Conservation (phyloP, 2,113 vertebrate species). For the Chaetodon trifascialis region DNA sequence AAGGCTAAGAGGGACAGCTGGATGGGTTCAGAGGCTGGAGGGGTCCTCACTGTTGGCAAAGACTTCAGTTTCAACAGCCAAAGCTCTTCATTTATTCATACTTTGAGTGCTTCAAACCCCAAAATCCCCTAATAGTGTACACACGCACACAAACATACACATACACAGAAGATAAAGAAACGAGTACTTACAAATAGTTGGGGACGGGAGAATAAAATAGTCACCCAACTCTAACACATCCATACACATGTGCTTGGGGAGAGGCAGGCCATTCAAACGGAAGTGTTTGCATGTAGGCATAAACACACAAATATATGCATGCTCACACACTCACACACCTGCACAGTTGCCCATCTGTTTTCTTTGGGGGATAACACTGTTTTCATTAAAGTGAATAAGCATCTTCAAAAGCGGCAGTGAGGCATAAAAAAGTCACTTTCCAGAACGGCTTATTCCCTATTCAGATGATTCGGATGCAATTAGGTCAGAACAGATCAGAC, state of each 20-base stretch:
- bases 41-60: conserved; percentile 70
- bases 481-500: conserved; percentile 69
- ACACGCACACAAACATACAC: conserved; percentile 37
- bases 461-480: conserved; percentile 72
- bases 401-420: conserved; percentile 73
- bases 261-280: conserved; percentile 42
- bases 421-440: conserved; percentile 70
- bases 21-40: conserved; percentile 72
- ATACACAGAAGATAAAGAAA: conserved; percentile 38
- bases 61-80: conserved; percentile 64
- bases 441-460: conserved; percentile 67
- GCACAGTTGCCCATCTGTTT: conserved; percentile 78
- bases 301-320: conserved; percentile 25
- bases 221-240: conserved; percentile 41
- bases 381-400: conserved; percentile 76
- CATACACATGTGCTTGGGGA: conserved; percentile 32
- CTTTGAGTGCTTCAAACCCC: conserved; percentile 70
- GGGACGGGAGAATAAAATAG: conserved; percentile 30
- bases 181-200: conserved; percentile 48
- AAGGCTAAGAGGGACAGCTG: conserved; percentile 73
- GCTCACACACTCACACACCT: conserved; percentile 48
- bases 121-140: conserved; percentile 58
- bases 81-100: conserved; percentile 79
- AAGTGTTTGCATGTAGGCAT: conserved; percentile 14
- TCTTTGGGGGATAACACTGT: conserved; percentile 75